Evolutionary conservation across 2,113 vertebrate genomes (phyloP), one percentile per base, ranked within the genome.

Genomic region (Ophthalmolycus amberensis): DNA sequence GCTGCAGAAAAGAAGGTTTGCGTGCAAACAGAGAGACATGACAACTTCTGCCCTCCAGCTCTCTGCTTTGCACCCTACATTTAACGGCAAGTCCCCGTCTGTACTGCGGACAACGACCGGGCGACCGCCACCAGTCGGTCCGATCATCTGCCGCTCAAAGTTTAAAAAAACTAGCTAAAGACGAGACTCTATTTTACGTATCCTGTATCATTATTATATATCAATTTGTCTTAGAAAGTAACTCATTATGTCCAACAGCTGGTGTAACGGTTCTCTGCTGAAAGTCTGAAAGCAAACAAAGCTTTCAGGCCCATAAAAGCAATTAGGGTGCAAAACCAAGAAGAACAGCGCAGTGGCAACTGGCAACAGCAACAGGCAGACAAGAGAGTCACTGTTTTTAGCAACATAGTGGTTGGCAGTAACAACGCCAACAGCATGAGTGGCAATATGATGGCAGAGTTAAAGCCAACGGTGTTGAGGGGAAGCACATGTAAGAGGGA

Each of bases 1-100:
- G 70, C 93, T 94, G 94, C 89, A 94, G 92, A 94, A 78, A 90
- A 92, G 90, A 93, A 85, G 89, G 91, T 94, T 92, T 81, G 58
- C 69, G 88, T 94, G 94, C 94, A 95, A 89, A 95, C 91, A 94
- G 93, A 94, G 89, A 94, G 90, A 92, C 93, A 92, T 94, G 93
- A 95, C 94, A 93, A 94, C 88, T 89, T 94, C 90, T 93, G 91
- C 91, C 91, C 92, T 95, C 85, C 80, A 89, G 90, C 89, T 85
- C 89, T 92, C 88, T 79, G 92, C 87, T 91, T 93, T 92, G 93
- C 93, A 93, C 94, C 93, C 90, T 66, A 82, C 34, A 73, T 66
- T 64, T 75, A 9, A 54, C 68, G 46, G 34, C 34, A 65, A 59
- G 46, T 40, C 9, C 65, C 73, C 27, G 14, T 54, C 58, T 76